Conservation (phyloP, 2,113 vertebrate genomes). For the Calidris pygmaea region DNA sequence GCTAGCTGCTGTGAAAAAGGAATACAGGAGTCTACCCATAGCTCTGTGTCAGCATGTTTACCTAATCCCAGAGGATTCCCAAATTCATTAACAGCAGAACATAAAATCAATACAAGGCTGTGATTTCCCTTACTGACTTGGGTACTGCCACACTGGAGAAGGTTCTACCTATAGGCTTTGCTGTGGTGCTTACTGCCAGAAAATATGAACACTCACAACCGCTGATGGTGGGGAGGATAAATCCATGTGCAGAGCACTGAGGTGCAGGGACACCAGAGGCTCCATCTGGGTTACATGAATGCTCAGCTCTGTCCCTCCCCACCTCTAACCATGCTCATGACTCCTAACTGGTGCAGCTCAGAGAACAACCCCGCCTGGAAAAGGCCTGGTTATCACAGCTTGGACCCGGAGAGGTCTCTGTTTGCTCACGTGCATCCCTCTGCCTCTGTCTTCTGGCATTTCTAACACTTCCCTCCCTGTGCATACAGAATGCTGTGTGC, state of each 20-base stretch:
- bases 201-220: not conserved
- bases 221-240: not conserved
- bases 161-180: not conserved
- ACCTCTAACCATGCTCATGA: not conserved
- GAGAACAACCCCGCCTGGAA: not conserved
- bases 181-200: not conserved
- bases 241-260: not conserved
- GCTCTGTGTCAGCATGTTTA: not conserved
- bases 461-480: not conserved
- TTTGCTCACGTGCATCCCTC: not conserved
- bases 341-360: not conserved
- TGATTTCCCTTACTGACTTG: slow-evolving; percentile 26
- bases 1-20: not conserved
- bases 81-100: slow-evolving; percentile 33
- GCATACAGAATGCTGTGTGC: not conserved
- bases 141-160: not conserved
- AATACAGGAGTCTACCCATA: not conserved
- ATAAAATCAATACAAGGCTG: slow-evolving; percentile 27
- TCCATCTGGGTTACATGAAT: not conserved
- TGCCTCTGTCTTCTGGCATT: not conserved
- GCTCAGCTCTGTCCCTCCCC: not conserved
- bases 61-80: not conserved
- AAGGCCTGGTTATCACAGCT: not conserved
- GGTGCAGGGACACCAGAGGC: not conserved
- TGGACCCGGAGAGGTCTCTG: not conserved